Conservation (phyloP, 2,797 vertebrate genomes). For the Rhinichthys osculus region DNA sequence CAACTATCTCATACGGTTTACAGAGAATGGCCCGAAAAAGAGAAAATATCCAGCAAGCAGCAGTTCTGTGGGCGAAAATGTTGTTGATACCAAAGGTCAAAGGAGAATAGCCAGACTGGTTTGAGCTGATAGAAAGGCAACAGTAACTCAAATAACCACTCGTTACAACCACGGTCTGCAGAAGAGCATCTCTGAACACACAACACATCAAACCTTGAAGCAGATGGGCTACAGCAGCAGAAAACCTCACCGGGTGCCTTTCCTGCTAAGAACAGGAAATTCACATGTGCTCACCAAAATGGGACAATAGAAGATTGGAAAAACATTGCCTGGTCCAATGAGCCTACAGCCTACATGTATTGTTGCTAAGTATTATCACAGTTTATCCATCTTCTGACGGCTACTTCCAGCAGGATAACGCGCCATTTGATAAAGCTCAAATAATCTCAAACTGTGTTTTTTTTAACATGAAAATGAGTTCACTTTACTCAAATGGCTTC, state of each 20-base stretch:
- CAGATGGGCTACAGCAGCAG: neutral
- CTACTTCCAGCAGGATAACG: conserved; percentile 57
- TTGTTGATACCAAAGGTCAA: neutral
- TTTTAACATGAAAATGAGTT: neutral
- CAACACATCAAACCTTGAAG: neutral
- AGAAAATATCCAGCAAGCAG: neutral
- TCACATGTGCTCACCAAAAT: neutral
- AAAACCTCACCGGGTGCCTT: neutral
- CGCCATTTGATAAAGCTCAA: conserved; percentile 41
- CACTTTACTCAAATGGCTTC: neutral
- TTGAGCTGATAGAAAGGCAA: neutral
- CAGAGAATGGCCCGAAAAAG: neutral
- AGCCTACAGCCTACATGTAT: neutral
- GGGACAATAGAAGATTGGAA: neutral
- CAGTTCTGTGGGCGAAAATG: neutral
- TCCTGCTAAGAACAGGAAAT: neutral
- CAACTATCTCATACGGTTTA: neutral
- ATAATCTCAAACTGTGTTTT: neutral
- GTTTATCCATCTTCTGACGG: conserved; percentile 52
- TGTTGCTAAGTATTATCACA: conserved; percentile 35
- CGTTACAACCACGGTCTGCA: neutral
- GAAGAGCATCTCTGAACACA: neutral
- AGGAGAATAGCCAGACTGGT: neutral
- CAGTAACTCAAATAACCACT: neutral
- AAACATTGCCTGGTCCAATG: neutral